A percentile compares a stretch with the other conserved stretches of the same genome.
Evolutionary conservation across 1,140 invertebrate genomes (phyloP).

Genomic region (Tetraneura akinire): DNA sequence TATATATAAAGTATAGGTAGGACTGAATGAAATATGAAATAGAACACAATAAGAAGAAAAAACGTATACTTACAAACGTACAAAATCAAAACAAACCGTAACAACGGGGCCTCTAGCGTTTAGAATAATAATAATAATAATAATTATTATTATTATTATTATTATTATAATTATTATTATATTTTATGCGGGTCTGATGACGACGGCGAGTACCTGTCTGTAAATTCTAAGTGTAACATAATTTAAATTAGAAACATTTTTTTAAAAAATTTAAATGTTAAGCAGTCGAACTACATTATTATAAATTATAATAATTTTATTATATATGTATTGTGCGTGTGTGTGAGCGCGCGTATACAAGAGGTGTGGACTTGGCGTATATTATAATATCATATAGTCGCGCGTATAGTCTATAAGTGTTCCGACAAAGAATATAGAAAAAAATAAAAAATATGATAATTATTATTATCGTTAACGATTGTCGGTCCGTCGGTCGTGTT

Average conservation of each 20-base stretch:
- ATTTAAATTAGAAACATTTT: no score
- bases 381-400: no score
- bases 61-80: neutral
- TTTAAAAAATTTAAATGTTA: no score
- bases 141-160: conserved; percentile 18
- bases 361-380: neutral
- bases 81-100: conserved; percentile 41
- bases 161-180: conserved; percentile 12
- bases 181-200: conserved; percentile 16
- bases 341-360: neutral
- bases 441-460: neutral
- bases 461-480: neutral
- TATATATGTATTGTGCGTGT: no score
- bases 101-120: conserved; percentile 8
- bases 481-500: neutral
- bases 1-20: neutral
- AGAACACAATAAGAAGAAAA: conserved; percentile 15
- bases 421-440: no score
- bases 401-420: no score
- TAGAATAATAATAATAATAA: neutral
- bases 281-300: no score
- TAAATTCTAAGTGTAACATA: no score
- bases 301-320: no score
- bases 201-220: no score
- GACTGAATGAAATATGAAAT: conserved; percentile 17